phyloP scores from a whole-genome alignment of 2,888 invertebrate genomes.

The Ashinkailepas kermadecensis region DNA sequence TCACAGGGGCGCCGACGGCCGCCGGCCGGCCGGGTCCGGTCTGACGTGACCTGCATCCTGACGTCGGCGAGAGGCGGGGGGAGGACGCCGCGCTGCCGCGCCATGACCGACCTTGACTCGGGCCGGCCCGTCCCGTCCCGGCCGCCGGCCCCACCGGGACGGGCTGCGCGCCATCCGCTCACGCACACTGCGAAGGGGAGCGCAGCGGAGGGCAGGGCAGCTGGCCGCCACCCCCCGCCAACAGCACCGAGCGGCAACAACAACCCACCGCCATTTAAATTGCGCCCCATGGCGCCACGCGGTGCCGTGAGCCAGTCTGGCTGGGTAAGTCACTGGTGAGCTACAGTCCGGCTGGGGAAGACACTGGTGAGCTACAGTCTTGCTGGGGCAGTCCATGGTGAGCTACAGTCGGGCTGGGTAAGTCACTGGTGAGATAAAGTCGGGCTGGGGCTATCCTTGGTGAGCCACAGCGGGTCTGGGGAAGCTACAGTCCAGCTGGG shows the following conservation, averaged over 20 bases:
- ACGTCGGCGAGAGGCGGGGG: background rate
- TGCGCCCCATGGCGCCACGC: background rate
- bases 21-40: background rate
- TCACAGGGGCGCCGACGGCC: background rate
- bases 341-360: no score
- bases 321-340: no score
- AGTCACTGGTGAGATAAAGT: no score
- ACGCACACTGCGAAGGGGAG: background rate
- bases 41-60: conserved; percentile 2
- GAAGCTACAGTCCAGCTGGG: no score
- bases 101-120: conserved; percentile 15
- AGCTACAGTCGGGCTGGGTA: no score
- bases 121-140: background rate
- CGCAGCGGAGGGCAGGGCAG: background rate
- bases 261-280: background rate
- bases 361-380: no score
- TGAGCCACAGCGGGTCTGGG: no score
- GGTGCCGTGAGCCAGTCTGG: no score
- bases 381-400: no score
- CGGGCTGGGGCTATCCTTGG: no score
- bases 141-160: background rate
- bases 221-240: background rate
- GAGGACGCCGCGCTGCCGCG: background rate
- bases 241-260: background rate
- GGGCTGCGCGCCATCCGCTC: background rate